A percentile compares a stretch with the other conserved stretches of the same genome.
These are phyloP conservation scores for Nymphicus hollandicus DNA, from an alignment of 2,113 vertebrate genomes.

Conservation along the genomic window DNA sequence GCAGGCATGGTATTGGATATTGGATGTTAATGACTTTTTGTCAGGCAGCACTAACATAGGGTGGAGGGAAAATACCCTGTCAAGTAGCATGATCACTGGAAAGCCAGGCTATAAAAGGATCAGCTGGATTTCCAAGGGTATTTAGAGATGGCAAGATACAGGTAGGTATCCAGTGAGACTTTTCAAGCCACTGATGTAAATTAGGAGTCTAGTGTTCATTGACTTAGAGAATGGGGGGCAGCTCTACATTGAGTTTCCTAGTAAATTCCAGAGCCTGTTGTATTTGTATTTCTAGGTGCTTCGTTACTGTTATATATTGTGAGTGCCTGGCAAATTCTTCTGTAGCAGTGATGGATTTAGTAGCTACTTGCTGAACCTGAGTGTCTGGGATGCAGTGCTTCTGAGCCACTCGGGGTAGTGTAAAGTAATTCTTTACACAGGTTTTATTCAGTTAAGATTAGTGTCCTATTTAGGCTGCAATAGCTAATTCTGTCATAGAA, in stretches of 20 bases:
- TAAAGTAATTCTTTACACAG: background rate
- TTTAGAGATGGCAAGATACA: background rate
- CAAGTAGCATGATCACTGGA: background rate
- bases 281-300: background rate
- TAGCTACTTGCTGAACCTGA: background rate
- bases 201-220: background rate
- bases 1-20: fast-evolving
- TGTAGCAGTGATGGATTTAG: background rate
- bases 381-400: background rate
- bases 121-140: background rate
- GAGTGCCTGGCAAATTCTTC: background rate
- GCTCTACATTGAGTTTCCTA: background rate
- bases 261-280: background rate
- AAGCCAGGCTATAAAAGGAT: background rate
- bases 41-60: background rate
- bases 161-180: background rate
- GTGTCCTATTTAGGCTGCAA: background rate
- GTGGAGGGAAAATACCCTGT: background rate
- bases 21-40: background rate
- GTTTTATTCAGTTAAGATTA: background rate
- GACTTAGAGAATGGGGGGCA: background rate
- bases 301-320: background rate
- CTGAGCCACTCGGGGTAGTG: background rate
- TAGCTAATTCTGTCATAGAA: background rate
- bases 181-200: background rate